phyloP scores from a whole-genome alignment of 2,113 vertebrate species.

The Tauraco erythrolophus region DNA sequence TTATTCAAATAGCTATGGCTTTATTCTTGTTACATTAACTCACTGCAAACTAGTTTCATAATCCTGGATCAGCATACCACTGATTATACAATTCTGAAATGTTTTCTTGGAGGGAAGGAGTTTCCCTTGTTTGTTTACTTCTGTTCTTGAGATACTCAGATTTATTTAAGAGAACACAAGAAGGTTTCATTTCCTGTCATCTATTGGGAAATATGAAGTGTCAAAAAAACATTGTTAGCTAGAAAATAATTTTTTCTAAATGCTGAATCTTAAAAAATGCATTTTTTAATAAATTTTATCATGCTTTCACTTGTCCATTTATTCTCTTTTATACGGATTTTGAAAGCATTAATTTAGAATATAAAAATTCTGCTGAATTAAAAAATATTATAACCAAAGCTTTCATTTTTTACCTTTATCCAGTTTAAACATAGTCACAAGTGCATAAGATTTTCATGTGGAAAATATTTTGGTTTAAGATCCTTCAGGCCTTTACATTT shows the following conservation, averaged over 20 bases:
- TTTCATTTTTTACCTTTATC: not conserved
- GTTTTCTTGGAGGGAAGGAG: not conserved
- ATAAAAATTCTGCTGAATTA: not conserved
- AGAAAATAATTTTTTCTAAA: not conserved
- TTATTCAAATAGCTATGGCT: not conserved
- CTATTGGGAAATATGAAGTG: not conserved
- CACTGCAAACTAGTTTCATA: not conserved
- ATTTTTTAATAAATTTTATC: not conserved
- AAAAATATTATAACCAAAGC: not conserved
- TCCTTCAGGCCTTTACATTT: not conserved
- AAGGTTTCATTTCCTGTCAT: not conserved
- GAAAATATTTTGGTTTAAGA: not conserved
- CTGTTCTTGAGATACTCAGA: not conserved
- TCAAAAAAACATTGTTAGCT: not conserved
- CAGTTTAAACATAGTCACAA: not conserved
- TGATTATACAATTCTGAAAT: not conserved
- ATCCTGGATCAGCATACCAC: not conserved
- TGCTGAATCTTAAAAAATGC: not conserved
- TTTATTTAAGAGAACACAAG: not conserved
- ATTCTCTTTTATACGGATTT: not conserved
- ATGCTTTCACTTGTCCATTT: not conserved
- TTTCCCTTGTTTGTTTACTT: not conserved
- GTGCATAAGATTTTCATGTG: not conserved
- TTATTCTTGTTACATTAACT: not conserved
- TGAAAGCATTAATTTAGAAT: not conserved